Conservation (phyloP, 2,113 vertebrate genomes). For the Scytalopus superciliaris region DNA sequence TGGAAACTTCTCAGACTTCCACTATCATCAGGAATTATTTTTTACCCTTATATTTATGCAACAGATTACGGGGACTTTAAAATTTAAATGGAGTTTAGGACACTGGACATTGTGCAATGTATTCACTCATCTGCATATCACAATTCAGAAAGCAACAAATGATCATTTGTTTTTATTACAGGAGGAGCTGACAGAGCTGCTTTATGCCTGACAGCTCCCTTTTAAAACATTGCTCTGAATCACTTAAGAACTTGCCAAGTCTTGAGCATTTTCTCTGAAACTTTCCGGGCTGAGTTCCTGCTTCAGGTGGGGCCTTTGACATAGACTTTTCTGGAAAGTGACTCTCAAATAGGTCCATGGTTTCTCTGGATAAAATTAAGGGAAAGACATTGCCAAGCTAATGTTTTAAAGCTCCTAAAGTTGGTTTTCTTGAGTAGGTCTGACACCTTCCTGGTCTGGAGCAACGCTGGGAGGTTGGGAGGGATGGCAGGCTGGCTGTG, state of each 20-base stretch:
- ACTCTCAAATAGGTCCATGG: not conserved
- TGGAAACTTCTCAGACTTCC: not conserved
- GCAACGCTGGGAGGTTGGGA: not conserved
- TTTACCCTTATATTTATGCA: not conserved
- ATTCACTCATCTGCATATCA: conserved; percentile 1
- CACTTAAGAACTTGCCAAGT: not conserved
- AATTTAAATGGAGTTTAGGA: conserved; percentile 4
- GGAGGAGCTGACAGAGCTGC: not conserved
- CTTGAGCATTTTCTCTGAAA: not conserved
- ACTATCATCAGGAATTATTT: not conserved
- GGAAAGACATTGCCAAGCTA: not conserved
- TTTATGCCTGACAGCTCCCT: not conserved
- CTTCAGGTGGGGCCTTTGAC: not conserved
- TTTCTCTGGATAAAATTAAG: not conserved
- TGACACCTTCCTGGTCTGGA: not conserved
- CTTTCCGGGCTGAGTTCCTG: not conserved
- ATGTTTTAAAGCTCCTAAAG: not conserved
- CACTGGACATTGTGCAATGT: not conserved
- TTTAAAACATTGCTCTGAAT: conserved; percentile 2
- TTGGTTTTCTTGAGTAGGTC: not conserved
- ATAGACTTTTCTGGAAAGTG: not conserved
- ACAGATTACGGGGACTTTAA: not conserved
- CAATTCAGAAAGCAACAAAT: conserved; percentile 26
- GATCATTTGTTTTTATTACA: conserved; percentile 49
- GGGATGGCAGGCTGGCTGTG: not conserved